phyloP scores from a whole-genome alignment of 2,888 invertebrate genomes.

The Unio delphinus region DNA sequence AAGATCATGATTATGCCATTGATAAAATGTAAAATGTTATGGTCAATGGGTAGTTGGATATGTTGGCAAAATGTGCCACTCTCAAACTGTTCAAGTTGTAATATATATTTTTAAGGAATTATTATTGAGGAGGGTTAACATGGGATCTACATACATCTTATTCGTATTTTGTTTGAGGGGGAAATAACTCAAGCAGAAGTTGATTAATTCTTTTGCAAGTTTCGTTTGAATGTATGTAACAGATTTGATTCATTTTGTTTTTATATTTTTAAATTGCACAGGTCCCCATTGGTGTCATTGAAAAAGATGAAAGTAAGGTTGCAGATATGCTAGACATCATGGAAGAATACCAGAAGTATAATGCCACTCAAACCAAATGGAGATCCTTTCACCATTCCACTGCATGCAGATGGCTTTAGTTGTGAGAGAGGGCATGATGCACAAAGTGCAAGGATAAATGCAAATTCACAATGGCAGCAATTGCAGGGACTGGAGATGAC shows the following conservation, averaged over 20 bases:
- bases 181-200: too few relatives aligned
- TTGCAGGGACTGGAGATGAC: conserved; percentile 16
- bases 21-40: too few relatives aligned
- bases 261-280: neutral
- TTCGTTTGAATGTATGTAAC: neutral
- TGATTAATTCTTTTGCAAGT: too few relatives aligned
- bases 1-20: too few relatives aligned
- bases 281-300: conserved; percentile 32
- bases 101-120: too few relatives aligned
- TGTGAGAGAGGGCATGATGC: conserved; percentile 32
- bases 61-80: too few relatives aligned
- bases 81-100: too few relatives aligned
- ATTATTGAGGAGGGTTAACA: too few relatives aligned
- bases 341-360: conserved; percentile 29
- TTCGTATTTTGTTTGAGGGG: too few relatives aligned
- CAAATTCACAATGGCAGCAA: conserved; percentile 11
- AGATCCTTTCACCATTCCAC: conserved; percentile 10
- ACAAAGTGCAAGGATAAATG: conserved; percentile 24
- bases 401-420: conserved; percentile 33
- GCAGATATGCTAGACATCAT: conserved; percentile 30
- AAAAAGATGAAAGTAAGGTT: conserved; percentile 31
- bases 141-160: too few relatives aligned
- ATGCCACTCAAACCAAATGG: conserved; percentile 21
- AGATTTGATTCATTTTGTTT: conserved; percentile 4
- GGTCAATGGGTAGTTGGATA: too few relatives aligned